Conservation (phyloP, 2,797 vertebrate genomes). For the Ataeniobius toweri region DNA sequence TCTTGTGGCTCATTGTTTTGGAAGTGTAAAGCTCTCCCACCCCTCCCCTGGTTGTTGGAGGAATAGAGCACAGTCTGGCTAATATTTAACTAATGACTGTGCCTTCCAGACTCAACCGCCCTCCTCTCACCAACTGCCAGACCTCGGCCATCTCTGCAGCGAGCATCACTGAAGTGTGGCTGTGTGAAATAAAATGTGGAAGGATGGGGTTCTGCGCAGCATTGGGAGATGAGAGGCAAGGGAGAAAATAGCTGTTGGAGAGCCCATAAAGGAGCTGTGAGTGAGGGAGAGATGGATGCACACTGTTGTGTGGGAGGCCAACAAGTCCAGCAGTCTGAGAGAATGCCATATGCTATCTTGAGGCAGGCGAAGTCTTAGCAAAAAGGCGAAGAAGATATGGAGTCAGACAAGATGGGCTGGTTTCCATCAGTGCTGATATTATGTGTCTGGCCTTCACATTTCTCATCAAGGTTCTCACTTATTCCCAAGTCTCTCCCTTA, state of each 20-base stretch:
- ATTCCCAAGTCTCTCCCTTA: conserved; percentile 39
- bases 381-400: conserved; percentile 47
- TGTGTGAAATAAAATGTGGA: conserved; percentile 72
- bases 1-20: conserved; percentile 70
- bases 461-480: conserved; percentile 51
- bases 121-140: conserved; percentile 73
- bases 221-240: conserved; percentile 60
- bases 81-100: conserved; percentile 83
- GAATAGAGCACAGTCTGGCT: conserved; percentile 76
- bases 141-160: conserved; percentile 73
- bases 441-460: conserved; percentile 64
- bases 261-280: conserved; percentile 73
- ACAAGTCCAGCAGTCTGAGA: conserved; percentile 72
- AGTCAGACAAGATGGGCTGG: conserved; percentile 62
- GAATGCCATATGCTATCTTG: conserved; percentile 79
- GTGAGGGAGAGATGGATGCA: conserved; percentile 71
- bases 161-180: conserved; percentile 69
- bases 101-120: conserved; percentile 62
- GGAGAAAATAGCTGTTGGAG: conserved; percentile 73
- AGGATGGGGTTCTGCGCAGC: conserved; percentile 60
- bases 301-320: conserved; percentile 75
- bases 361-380: conserved; percentile 66
- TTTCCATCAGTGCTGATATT: conserved; percentile 64
- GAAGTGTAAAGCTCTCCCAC: conserved; percentile 54
- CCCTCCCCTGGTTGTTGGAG: conserved; percentile 57